Base-by-base conservation (phyloP, 2,888 invertebrate genomes). In the Cryptocheilus praepositus region DNA sequence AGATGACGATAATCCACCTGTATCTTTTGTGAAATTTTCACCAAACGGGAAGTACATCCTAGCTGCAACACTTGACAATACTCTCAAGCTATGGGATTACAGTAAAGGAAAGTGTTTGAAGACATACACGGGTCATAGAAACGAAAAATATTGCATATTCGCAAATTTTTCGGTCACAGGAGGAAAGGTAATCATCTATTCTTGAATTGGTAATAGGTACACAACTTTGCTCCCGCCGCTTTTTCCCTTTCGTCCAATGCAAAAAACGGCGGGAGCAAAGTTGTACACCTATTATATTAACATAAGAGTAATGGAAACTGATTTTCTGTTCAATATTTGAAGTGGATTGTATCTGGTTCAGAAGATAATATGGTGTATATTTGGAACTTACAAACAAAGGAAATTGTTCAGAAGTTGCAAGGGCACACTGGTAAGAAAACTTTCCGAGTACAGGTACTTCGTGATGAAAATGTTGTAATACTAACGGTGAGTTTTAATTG, bases 331-430 rank as follows among this genome's bases (percentile, higher is more conserved):
- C 67, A 22, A 36, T 25, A 18, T 81, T 89, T 90, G 18, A 89
- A 98, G 96, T 99, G 99, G 99, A 99, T 99, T 87, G 99, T 99
- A 55, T 98, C 98, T 49, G 99, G 99, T n/a, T 99, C 99, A 3
- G 99, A 99, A 90, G 99, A 99, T 89, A 96, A 98, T 89, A 93
- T 97, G 92, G 98, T 99, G 0, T 99, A 99, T 88, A 98, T 99
- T 83, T 99, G 99, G 99, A 99, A 99, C 91, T 92, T 99, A 76
- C 99, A 99, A 89, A 98, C 98, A 15, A 99, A 99, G 90, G 99
- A 99, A 91, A 96, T 99, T 68, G 99, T 99, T 67, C 99, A 99
- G 90, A 96, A 97, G 90, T 90, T 99, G 71, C 95, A 96, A 82
- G 99, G 99, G 0, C 99, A 99, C 88, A 97, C 98, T 76, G 98